Evolutionary conservation across 2,888 invertebrate genomes (phyloP).

Genomic region (Caenorhabditis sulstoni): DNA sequence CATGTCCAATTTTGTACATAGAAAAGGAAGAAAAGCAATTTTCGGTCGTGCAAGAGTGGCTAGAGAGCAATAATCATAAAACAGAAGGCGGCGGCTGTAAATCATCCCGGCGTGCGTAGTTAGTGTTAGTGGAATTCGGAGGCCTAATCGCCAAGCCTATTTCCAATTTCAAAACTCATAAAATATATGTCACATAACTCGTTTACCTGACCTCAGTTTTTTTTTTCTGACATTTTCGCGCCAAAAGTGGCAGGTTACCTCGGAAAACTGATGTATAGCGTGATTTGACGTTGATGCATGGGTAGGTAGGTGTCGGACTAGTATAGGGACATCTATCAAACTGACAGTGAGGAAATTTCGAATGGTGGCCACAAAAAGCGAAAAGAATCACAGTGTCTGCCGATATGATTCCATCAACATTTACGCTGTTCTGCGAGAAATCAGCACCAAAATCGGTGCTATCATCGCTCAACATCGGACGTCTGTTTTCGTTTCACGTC

Average conservation of each 20-base stretch:
- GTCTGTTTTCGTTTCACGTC: constrained; percentile 18
- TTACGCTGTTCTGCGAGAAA: no score
- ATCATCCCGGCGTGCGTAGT: constrained; percentile 19
- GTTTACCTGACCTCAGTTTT: constrained; percentile 2
- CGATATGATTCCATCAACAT: no score
- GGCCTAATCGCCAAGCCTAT: no score
- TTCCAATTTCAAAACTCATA: no score
- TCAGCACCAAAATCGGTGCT: no score
- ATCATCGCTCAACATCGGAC: constrained; percentile 13
- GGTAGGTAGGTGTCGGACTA: constrained; percentile 20
- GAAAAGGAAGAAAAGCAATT: constrained; percentile 12
- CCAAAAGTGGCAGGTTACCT: constrained; percentile 55
- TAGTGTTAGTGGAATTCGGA: constrained; percentile 6
- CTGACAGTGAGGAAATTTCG: constrained; percentile 12
- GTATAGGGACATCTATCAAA: constrained; percentile 33
- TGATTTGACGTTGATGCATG: constrained; percentile 55
- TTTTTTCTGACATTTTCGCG: constrained; percentile 30
- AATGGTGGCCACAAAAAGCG: neutral
- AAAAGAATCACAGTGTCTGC: neutral
- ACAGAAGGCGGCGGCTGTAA: constrained; percentile 46
- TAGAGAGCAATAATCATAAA: constrained; percentile 47
- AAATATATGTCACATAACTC: constrained; percentile 31
- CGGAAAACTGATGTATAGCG: constrained; percentile 47
- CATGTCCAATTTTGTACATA: neutral
- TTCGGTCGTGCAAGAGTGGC: neutral